A percentile compares a stretch with the other conserved stretches of the same genome.
Conservation (phyloP, 2,113 vertebrate species). For the Eclectus roratus region DNA sequence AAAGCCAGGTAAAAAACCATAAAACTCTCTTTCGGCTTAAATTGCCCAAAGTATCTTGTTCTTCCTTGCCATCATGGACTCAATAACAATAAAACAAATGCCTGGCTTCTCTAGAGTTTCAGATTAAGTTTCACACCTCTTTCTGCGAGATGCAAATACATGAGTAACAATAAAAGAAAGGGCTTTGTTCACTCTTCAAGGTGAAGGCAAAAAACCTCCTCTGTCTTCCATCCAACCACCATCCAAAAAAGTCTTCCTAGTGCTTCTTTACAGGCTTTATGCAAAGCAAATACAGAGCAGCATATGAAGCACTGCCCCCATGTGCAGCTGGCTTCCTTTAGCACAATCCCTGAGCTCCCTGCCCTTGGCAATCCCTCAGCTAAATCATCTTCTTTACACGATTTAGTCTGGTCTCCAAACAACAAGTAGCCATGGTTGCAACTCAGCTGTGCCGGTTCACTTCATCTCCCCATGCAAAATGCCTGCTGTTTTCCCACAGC, state of each 20-base stretch:
- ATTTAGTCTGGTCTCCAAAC: background rate
- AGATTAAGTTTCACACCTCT: background rate
- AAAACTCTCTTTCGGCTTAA: background rate
- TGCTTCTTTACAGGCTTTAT: background rate
- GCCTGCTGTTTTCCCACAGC: background rate
- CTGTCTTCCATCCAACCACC: background rate
- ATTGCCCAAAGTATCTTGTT: background rate
- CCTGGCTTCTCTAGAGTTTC: background rate
- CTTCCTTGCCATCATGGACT: background rate
- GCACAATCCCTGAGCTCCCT: background rate
- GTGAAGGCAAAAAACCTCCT: background rate
- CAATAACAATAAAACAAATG: background rate
- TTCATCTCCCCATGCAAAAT: background rate
- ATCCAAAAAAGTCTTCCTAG: background rate
- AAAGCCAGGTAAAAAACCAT: background rate
- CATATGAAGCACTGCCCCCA: accelerated
- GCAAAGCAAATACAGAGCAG: background rate
- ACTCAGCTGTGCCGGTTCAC: background rate
- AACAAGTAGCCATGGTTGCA: background rate
- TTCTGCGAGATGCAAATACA: background rate
- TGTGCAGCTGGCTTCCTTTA: background rate
- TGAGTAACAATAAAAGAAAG: background rate
- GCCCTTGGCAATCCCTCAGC: background rate
- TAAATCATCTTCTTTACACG: background rate
- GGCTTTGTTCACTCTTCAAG: background rate